phyloP scores from a whole-genome alignment of 2,888 invertebrate species.

The Yponomeuta cagnagella region DNA sequence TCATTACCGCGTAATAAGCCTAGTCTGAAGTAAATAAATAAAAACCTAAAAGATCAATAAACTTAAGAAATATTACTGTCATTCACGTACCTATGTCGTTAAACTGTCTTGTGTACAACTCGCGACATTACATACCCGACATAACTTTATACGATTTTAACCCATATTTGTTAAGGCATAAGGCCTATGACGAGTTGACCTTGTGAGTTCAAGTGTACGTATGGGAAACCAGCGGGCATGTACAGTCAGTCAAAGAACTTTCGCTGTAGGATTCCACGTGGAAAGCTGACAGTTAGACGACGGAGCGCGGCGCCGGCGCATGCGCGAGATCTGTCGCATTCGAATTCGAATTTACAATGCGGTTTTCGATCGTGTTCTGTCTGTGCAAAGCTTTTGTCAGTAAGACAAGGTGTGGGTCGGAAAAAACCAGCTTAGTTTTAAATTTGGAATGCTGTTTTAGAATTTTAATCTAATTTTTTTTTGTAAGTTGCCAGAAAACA shows the following conservation, averaged over 20 bases:
- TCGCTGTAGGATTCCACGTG: conserved; percentile 53
- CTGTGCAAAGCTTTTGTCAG: neutral
- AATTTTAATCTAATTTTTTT: neutral
- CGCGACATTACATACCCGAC: neutral
- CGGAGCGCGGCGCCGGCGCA: conserved; percentile 43
- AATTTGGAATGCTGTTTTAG: neutral
- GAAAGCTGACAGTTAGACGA: conserved; percentile 50
- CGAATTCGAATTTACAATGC: conserved; percentile 25
- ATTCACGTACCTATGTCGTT: conserved; percentile 31
- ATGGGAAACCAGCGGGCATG: conserved; percentile 31
- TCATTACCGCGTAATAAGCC: neutral
- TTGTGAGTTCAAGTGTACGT: conserved; percentile 18
- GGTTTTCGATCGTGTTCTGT: conserved; percentile 17
- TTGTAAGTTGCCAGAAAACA: neutral
- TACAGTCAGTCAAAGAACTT: conserved; percentile 41
- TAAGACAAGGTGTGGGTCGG: no score
- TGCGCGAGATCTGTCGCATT: conserved; percentile 27
- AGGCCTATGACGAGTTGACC: neutral
- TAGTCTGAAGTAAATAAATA: neutral
- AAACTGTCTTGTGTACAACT: conserved; percentile 25
- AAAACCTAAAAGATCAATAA: conserved; percentile 26
- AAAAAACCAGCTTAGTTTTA: neutral
- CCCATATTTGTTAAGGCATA: neutral
- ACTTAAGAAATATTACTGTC: conserved; percentile 24
- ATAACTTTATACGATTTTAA: neutral